Evolutionary conservation across 2,888 invertebrate genomes (phyloP).

Genomic region (Molorchus minor): DNA sequence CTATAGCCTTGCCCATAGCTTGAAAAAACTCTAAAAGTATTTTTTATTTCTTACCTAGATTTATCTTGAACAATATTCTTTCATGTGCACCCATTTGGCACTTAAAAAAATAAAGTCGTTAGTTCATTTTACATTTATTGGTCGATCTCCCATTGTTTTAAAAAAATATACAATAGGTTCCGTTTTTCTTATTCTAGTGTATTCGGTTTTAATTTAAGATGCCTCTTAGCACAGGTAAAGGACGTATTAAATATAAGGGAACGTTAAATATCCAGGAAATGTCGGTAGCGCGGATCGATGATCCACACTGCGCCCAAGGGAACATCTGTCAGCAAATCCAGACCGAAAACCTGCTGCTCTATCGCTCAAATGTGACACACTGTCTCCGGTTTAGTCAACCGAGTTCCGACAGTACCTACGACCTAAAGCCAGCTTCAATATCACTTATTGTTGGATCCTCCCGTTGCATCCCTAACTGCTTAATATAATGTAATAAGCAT

Average conservation of each 20-base stretch:
- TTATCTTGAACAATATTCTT: too few relatives aligned
- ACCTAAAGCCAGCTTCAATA: constrained; percentile 17
- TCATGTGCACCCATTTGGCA: too few relatives aligned
- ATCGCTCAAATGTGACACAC: constrained; percentile 34
- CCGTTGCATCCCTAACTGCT: constrained; percentile 11
- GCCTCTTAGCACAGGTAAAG: background rate
- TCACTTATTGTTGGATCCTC: constrained; percentile 19
- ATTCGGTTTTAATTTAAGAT: constrained; percentile 1
- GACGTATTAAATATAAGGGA: constrained; percentile 19
- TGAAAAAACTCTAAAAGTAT: too few relatives aligned
- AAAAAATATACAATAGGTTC: too few relatives aligned
- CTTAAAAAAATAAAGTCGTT: too few relatives aligned
- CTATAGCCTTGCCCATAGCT: too few relatives aligned
- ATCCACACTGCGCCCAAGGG: constrained; percentile 31
- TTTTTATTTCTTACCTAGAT: too few relatives aligned
- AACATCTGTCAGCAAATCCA: constrained; percentile 39
- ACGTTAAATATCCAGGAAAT: constrained; percentile 29
- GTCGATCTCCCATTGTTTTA: too few relatives aligned
- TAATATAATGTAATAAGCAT: too few relatives aligned
- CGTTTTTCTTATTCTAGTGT: too few relatives aligned
- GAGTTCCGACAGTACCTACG: constrained; percentile 4
- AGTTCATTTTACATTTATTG: too few relatives aligned
- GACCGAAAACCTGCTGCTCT: constrained; percentile 34
- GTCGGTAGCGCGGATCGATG: constrained; percentile 29
- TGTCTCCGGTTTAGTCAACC: constrained; percentile 26